Evolutionary conservation across 2,113 vertebrate species (phyloP).

Genomic region (Pelvicachromis taeniatus): DNA sequence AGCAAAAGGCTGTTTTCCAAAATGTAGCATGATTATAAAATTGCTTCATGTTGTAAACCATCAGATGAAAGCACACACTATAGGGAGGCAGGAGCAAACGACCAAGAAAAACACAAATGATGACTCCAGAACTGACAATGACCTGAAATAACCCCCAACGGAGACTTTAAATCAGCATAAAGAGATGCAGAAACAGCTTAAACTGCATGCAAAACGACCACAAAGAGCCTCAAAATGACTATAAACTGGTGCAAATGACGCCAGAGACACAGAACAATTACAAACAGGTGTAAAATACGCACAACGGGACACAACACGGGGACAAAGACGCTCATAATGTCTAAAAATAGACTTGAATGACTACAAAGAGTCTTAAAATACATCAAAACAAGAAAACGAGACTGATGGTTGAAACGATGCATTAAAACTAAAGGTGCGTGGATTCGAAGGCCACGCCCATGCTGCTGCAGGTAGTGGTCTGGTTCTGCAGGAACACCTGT

Average conservation of each 20-base stretch:
- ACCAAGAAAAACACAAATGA: neutral
- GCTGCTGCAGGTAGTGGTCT: neutral
- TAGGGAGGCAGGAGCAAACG: neutral
- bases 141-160: accelerated
- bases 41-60: neutral
- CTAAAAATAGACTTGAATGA: neutral
- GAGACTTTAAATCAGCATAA: neutral
- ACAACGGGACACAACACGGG: accelerated
- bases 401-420: accelerated
- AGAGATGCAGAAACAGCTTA: neutral
- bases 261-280: neutral
- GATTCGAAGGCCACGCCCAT: neutral
- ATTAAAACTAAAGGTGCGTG: accelerated
- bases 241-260: accelerated
- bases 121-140: neutral
- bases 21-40: neutral
- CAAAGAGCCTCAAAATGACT: neutral
- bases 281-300: neutral
- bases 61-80: neutral
- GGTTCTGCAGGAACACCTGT: neutral
- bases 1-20: neutral
- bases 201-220: neutral
- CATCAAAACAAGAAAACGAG: neutral
- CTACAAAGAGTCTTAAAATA: neutral
- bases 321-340: neutral